phyloP scores from a whole-genome alignment of 92 coral and sea anemone species.

The Phenganax stokvisi region DNA sequence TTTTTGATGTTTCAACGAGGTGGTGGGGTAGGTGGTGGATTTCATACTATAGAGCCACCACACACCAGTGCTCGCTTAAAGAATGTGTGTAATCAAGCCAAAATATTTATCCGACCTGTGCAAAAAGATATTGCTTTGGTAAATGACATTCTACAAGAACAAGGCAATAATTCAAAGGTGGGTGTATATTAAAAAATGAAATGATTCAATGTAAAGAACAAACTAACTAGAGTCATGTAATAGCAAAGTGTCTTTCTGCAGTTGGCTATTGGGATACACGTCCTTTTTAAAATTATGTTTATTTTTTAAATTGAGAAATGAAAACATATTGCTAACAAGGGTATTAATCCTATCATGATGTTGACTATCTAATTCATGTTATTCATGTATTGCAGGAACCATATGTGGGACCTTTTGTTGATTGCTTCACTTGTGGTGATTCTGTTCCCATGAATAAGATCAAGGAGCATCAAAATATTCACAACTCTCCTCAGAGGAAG shows the following conservation, averaged over 20 bases:
- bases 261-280: too few relatives aligned
- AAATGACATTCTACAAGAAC: too few relatives aligned
- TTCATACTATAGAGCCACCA: constrained; percentile 44
- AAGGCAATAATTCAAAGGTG: too few relatives aligned
- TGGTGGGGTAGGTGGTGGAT: constrained; percentile 52
- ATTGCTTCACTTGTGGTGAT: constrained; percentile 40
- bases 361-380: too few relatives aligned
- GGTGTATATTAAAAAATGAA: too few relatives aligned
- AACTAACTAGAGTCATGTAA: too few relatives aligned
- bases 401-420: constrained; percentile 22
- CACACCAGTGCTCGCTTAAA: constrained; percentile 39
- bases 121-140: constrained; percentile 38
- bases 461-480: constrained; percentile 11
- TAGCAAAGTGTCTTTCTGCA: too few relatives aligned
- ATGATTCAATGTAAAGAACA: too few relatives aligned
- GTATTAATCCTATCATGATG: too few relatives aligned
- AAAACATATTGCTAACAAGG: too few relatives aligned
- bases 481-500: neutral
- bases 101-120: constrained; percentile 45
- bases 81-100: constrained; percentile 49
- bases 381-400: neutral
- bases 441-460: constrained; percentile 23
- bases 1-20: constrained; percentile 44
- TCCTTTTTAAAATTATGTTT: too few relatives aligned
- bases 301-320: too few relatives aligned